Evolutionary conservation across 2,113 vertebrate species (phyloP).

Genomic region (Marcusenius ussheri): DNA sequence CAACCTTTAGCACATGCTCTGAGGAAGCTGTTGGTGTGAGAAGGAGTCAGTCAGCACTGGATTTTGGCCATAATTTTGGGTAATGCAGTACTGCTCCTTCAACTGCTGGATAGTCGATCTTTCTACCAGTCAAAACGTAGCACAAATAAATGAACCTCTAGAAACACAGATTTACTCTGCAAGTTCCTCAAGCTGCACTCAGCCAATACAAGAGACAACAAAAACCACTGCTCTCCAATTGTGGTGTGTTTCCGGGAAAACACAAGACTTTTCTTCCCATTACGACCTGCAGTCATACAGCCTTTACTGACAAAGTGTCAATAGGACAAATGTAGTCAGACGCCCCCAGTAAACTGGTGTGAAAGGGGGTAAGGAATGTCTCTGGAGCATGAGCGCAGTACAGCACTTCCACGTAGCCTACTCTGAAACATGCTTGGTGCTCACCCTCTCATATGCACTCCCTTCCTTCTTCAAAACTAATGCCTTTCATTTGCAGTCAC

Average conservation of each 20-base stretch:
- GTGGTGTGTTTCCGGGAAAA: not conserved
- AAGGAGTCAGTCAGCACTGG: constrained; percentile 38
- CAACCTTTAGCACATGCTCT: not conserved
- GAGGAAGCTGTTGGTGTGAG: constrained; percentile 65
- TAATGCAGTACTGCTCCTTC: constrained; percentile 36
- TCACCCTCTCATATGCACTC: not conserved
- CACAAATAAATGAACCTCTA: not conserved
- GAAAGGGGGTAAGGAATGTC: not conserved
- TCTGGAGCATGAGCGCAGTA: not conserved
- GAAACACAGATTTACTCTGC: not conserved
- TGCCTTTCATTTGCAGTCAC: not conserved
- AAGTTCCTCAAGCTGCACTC: not conserved
- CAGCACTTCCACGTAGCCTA: not conserved
- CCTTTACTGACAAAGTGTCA: not conserved
- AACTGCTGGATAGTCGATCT: not conserved
- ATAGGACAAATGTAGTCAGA: not conserved
- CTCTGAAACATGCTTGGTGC: not conserved
- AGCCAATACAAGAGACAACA: not conserved
- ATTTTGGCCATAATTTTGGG: not conserved
- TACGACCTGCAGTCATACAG: not conserved
- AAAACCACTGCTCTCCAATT: not conserved
- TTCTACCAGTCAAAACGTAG: not conserved
- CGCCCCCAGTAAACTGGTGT: not conserved
- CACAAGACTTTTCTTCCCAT: not conserved
- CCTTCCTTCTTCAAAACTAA: not conserved